A percentile compares a stretch with the other conserved stretches of the same genome.
phyloP scores from a whole-genome alignment of 2,797 vertebrate species.

The Pangasius macronema region DNA sequence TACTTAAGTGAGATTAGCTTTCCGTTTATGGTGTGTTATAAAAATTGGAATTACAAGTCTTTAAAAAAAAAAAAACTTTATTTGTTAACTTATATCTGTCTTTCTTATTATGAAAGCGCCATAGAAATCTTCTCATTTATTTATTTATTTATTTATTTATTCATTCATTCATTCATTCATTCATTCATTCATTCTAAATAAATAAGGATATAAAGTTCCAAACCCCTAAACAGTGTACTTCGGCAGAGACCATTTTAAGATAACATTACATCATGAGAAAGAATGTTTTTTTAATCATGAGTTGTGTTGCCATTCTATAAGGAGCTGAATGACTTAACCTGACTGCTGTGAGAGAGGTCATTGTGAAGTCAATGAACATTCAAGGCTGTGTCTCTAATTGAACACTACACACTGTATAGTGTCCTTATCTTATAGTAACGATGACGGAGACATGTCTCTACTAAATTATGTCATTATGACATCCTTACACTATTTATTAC shows the following conservation, averaged over 20 bases:
- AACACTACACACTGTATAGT: neutral
- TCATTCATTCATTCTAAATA: too few relatives aligned
- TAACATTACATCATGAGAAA: too few relatives aligned
- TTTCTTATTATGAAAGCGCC: neutral
- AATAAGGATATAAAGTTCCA: too few relatives aligned
- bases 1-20: too few relatives aligned
- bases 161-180: too few relatives aligned
- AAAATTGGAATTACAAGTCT: too few relatives aligned
- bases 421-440: neutral
- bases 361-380: neutral
- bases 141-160: too few relatives aligned
- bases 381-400: neutral
- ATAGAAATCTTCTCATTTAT: neutral
- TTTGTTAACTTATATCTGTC: neutral
- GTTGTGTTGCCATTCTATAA: neutral
- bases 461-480: neutral
- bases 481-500: neutral
- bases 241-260: too few relatives aligned
- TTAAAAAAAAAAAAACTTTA: neutral
- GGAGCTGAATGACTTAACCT: neutral
- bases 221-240: too few relatives aligned
- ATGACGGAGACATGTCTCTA: neutral
- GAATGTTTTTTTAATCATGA: neutral
- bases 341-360: neutral
- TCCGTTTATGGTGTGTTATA: too few relatives aligned